Conservation (phyloP, 2,797 vertebrate species). For the Sebastes variabilis region DNA sequence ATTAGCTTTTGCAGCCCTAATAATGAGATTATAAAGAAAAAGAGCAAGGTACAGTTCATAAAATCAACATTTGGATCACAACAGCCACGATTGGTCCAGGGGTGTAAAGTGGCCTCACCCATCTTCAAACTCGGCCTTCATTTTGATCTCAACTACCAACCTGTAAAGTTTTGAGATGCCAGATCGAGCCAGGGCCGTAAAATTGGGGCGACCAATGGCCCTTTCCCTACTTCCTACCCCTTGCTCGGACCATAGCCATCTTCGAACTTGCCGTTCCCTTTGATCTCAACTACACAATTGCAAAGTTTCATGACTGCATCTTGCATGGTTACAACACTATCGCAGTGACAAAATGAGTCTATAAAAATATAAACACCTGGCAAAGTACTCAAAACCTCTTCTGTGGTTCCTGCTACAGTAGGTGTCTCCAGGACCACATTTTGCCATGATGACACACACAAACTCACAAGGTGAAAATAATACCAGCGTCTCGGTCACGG, state of each 20-base stretch:
- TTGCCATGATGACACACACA: neutral
- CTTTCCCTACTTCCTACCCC: neutral
- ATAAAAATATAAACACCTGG: neutral
- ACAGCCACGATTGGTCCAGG: neutral
- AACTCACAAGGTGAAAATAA: neutral
- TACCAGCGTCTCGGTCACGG: neutral
- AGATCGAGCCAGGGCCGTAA: no score
- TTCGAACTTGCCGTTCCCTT: neutral
- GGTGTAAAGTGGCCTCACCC: neutral
- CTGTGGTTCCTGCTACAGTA: neutral
- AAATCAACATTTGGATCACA: neutral
- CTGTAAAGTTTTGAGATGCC: no score
- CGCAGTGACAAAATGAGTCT: neutral
- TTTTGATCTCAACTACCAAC: no score
- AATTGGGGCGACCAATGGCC: no score
- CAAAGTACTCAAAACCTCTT: neutral
- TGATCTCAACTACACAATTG: no score
- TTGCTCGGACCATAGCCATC: neutral
- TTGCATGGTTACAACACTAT: neutral
- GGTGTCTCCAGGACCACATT: neutral
- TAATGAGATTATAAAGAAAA: neutral
- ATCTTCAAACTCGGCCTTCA: no score
- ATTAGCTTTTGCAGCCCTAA: no score
- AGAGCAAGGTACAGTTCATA: neutral
- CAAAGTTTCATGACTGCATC: no score